Percentiles rank a stretch among this genome's conserved stretches.
Evolutionary conservation across 1,140 invertebrate species (phyloP).

Genomic region (Drosophila obscura): DNA sequence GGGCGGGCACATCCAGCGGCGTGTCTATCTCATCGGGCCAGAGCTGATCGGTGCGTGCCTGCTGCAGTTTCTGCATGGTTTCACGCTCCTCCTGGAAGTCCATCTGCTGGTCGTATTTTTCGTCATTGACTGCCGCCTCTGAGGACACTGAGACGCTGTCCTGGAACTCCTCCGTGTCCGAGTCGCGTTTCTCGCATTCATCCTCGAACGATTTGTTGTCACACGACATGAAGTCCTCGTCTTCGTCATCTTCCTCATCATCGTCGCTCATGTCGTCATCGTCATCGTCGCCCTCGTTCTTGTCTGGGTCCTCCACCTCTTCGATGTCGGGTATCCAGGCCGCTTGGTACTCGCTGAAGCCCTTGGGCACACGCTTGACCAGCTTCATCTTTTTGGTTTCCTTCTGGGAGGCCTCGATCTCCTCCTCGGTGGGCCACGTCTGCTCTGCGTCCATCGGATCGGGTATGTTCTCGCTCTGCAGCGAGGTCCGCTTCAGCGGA

Average conservation of each 20-base stretch:
- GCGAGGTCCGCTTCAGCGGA: conserved; percentile 89
- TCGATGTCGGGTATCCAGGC: conserved; percentile 95
- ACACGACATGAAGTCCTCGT: conserved; percentile 87
- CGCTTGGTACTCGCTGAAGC: conserved; percentile 96
- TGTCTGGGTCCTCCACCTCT: conserved; percentile 86
- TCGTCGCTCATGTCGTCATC: conserved; percentile 70
- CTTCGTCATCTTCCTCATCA: conserved; percentile 40
- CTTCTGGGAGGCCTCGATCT: conserved; percentile 90
- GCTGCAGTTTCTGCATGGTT: conserved; percentile 89
- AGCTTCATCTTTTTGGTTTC: conserved; percentile 87
- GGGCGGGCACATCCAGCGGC: conserved; percentile 91
- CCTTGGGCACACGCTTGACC: conserved; percentile 94
- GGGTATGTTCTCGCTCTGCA: conserved; percentile 91
- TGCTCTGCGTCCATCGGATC: conserved; percentile 98
- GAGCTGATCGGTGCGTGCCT: conserved; percentile 92
- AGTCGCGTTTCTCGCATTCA: conserved; percentile 84
- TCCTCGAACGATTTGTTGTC: conserved; percentile 87
- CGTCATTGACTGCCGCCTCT: conserved; percentile 86
- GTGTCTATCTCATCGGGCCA: conserved; percentile 99
- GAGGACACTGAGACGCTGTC: conserved; percentile 89
- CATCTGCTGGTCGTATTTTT: conserved; percentile 89
- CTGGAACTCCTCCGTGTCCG: conserved; percentile 87
- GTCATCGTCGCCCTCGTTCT: conserved; percentile 80
- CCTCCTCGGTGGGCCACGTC: conserved; percentile 97
- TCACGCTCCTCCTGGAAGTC: conserved; percentile 90